Conservation (phyloP, 2,797 vertebrate species). For the Rallus crepitans region DNA sequence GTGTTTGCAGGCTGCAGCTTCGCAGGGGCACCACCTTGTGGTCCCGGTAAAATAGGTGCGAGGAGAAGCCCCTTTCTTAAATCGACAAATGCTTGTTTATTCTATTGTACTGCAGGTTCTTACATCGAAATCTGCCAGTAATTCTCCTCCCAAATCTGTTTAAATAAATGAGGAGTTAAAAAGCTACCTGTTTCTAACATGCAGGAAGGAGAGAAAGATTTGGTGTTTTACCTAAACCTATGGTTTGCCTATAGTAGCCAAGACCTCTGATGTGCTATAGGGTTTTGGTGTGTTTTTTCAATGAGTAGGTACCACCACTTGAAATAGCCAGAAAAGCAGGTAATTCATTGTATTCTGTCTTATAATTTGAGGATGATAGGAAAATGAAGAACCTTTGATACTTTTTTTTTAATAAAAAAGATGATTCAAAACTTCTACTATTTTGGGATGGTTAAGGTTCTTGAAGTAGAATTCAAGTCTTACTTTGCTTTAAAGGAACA, state of each 20-base stretch:
- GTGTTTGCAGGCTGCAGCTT: not conserved
- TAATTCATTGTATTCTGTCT: not conserved
- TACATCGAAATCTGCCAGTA: not conserved
- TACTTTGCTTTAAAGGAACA: not conserved
- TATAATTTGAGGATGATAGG: not conserved
- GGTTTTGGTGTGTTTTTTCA: not conserved
- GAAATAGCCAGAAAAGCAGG: not conserved
- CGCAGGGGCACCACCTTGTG: slow-evolving; percentile 76
- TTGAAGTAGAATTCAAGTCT: not conserved
- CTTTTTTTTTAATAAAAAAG: not conserved
- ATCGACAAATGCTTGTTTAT: not conserved
- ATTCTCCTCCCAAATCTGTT: not conserved
- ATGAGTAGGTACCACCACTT: not conserved
- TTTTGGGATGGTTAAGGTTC: not conserved
- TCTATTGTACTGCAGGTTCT: not conserved
- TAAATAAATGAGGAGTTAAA: not conserved
- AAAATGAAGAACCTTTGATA: not conserved
- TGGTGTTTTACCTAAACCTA: not conserved
- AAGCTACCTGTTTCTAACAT: not conserved
- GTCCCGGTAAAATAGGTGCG: not conserved
- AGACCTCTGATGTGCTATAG: not conserved
- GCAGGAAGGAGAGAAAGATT: not conserved
- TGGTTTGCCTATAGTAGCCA: not conserved
- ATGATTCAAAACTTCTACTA: not conserved
- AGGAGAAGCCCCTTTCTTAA: not conserved